Percentiles rank a stretch among this genome's conserved stretches.
Evolutionary conservation across 2,113 vertebrate species (phyloP).

Genomic region (Seriola aureovittata): DNA sequence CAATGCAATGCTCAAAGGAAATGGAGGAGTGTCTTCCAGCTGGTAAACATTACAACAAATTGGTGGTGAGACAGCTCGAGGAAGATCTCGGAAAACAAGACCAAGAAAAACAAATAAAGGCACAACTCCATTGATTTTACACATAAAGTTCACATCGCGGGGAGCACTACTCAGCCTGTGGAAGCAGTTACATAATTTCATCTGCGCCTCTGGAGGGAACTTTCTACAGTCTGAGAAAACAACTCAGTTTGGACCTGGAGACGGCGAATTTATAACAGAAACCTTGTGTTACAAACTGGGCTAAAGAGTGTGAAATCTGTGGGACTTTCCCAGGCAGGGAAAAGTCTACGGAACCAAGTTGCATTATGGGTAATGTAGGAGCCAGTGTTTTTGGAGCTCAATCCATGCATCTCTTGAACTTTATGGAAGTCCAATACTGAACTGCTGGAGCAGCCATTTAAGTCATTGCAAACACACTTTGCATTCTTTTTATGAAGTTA

Average conservation of each 20-base stretch:
- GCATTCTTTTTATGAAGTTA: neutral
- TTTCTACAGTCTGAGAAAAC: conserved; percentile 1
- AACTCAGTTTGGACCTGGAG: neutral
- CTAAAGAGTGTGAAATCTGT: neutral
- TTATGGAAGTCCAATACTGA: neutral
- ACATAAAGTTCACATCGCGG: neutral
- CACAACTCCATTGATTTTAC: neutral
- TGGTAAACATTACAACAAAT: neutral
- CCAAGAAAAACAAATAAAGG: neutral
- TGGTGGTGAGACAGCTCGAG: neutral
- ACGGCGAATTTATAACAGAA: neutral
- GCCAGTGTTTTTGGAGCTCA: neutral
- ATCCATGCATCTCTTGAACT: neutral
- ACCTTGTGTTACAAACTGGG: neutral
- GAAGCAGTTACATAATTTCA: neutral
- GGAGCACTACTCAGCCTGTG: neutral
- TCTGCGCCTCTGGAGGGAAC: neutral
- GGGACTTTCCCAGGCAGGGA: neutral
- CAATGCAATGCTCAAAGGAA: conserved; percentile 22
- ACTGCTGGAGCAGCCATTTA: neutral
- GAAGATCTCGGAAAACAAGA: conserved; percentile 8
- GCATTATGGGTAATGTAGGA: neutral
- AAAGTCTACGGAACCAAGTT: neutral
- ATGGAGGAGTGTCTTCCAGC: neutral
- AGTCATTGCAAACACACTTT: neutral